Conservation (phyloP, 2,888 invertebrate species). For the Drosophila tanythrix region DNA sequence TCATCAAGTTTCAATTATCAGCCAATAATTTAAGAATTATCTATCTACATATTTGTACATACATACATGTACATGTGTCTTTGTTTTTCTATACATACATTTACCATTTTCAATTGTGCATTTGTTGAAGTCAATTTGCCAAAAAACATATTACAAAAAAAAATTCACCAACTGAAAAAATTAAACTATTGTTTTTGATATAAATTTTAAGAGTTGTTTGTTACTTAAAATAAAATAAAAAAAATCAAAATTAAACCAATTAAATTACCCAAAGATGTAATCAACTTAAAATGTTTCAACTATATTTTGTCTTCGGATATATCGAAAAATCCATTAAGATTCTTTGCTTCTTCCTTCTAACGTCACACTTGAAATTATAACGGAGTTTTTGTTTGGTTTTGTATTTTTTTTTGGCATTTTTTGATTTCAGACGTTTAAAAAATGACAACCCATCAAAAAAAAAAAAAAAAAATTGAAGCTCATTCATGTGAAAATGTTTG, state of each 20-base stretch:
- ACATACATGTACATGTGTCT: slow-evolving; percentile 8
- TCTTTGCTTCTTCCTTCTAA: neutral
- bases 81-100: slow-evolving; percentile 3
- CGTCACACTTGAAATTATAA: neutral
- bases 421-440: slow-evolving; percentile 2
- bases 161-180: neutral
- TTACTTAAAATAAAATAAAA: neutral
- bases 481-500: neutral
- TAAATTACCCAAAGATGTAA: neutral
- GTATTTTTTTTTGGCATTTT: neutral
- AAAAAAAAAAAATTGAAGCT: neutral
- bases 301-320: neutral
- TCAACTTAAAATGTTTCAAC: neutral
- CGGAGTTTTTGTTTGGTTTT: neutral
- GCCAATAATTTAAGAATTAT: slow-evolving; percentile 28
- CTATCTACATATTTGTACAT: slow-evolving; percentile 36
- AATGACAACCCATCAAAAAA: neutral
- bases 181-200: neutral
- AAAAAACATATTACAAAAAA: slow-evolving; percentile 8
- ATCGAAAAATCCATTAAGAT: neutral
- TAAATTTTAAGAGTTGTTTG: neutral
- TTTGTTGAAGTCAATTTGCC: slow-evolving; percentile 6
- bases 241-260: neutral
- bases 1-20: slow-evolving; percentile 20
- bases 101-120: slow-evolving; percentile 15